Conservation (phyloP, 1,140 invertebrate genomes). For the Zaprionus capensis region DNA sequence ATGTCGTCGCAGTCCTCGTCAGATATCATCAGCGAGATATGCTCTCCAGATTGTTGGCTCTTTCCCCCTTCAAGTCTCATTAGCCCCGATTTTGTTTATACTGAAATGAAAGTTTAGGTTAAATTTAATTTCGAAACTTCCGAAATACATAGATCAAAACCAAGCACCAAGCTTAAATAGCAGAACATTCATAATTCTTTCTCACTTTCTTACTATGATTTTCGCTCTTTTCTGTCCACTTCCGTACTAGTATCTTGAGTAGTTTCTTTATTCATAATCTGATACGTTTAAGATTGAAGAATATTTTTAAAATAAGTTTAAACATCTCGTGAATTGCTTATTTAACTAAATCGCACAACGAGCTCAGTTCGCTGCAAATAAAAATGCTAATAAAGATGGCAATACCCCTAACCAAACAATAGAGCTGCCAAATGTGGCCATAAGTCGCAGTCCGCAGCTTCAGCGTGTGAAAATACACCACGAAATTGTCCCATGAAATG, state of each 20-base stretch:
- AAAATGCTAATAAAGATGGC: slow-evolving; percentile 5
- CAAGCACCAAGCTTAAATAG: neutral
- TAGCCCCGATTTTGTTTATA: neutral
- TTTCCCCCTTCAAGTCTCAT: neutral
- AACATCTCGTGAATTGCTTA: neutral
- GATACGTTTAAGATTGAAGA: neutral
- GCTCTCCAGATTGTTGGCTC: neutral
- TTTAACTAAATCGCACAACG: neutral
- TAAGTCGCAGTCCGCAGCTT: slow-evolving; percentile 1
- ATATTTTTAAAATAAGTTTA: neutral
- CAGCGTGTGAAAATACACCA: slow-evolving; percentile 50
- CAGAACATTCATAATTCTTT: neutral
- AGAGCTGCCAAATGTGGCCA: slow-evolving; percentile 21
- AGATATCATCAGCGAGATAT: slow-evolving; percentile 21
- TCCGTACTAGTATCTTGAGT: neutral
- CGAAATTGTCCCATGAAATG: slow-evolving; percentile 29
- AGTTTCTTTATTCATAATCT: neutral
- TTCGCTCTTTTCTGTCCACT: neutral
- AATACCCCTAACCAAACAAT: slow-evolving; percentile 14
- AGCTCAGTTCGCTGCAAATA: neutral
- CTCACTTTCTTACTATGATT: neutral
- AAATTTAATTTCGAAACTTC: slow-evolving; percentile 2
- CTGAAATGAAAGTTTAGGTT: neutral
- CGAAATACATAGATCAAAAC: neutral
- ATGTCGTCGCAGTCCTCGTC: slow-evolving; percentile 4